Evolutionary conservation across 2,888 invertebrate genomes (phyloP).

Genomic region (Agrotis segetum): DNA sequence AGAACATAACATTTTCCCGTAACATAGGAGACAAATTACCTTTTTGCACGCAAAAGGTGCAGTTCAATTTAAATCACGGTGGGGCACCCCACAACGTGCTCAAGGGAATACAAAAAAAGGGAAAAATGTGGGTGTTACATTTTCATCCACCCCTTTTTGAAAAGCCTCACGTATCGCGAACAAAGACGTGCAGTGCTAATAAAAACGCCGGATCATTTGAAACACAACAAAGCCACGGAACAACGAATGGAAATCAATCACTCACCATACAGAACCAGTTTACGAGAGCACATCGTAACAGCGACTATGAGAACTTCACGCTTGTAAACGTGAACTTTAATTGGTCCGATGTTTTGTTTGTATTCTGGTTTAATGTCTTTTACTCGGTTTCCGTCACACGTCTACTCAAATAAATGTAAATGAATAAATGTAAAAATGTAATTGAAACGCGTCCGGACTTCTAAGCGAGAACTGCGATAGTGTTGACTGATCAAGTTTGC

Average conservation of each 20-base stretch:
- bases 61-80: slow-evolving; percentile 63
- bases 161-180: slow-evolving; percentile 58
- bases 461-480: slow-evolving; percentile 37
- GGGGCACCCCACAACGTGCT: slow-evolving; percentile 42
- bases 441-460: slow-evolving; percentile 47
- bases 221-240: slow-evolving; percentile 59
- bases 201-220: slow-evolving; percentile 64
- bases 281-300: slow-evolving; percentile 51
- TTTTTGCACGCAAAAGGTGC: slow-evolving; percentile 61
- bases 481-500: slow-evolving; percentile 45
- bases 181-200: slow-evolving; percentile 57
- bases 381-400: slow-evolving; percentile 41
- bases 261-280: slow-evolving; percentile 61
- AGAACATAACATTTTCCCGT: slow-evolving; percentile 33
- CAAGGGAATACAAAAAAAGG: slow-evolving; percentile 48
- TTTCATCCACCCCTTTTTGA: slow-evolving; percentile 58
- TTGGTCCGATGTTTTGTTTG: slow-evolving; percentile 61
- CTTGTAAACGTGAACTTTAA: slow-evolving; percentile 62
- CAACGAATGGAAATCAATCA: slow-evolving; percentile 65
- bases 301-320: slow-evolving; percentile 51
- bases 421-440: slow-evolving; percentile 53
- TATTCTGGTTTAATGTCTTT: slow-evolving; percentile 52
- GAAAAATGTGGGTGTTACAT: slow-evolving; percentile 48
- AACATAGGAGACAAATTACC: slow-evolving; percentile 55
- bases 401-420: slow-evolving; percentile 52